These are phyloP conservation scores for Oncorhynchus nerka DNA, from an alignment of 2,113 vertebrate species.

Conservation along the genomic window DNA sequence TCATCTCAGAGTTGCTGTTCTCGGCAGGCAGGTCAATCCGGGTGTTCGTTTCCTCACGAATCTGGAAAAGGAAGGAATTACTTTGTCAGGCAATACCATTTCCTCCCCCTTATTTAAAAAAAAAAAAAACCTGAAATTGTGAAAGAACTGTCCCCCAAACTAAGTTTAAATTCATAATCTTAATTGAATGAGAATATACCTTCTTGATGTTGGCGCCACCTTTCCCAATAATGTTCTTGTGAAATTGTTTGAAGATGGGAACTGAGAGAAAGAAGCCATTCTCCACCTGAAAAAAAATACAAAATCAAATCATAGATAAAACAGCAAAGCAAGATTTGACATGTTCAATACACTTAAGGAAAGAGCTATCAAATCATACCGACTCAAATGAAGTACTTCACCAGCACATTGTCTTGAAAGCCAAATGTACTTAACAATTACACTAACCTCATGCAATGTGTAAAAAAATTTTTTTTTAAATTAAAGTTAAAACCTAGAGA, in stretches of 20 bases:
- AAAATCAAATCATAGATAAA: neutral
- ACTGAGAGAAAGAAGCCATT: slow-evolving; percentile 95
- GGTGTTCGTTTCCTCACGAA: slow-evolving; percentile 97
- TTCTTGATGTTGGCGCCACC: slow-evolving; percentile 98
- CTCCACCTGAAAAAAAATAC: slow-evolving; percentile 80
- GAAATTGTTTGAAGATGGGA: slow-evolving; percentile 98
- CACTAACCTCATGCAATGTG: too few species aligned
- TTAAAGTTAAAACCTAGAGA: neutral
- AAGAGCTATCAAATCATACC: neutral
- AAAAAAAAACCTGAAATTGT: neutral
- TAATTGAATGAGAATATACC: slow-evolving; percentile 62
- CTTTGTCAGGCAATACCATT: neutral
- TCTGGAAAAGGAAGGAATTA: slow-evolving; percentile 66
- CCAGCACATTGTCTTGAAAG: too few species aligned
- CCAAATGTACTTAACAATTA: too few species aligned
- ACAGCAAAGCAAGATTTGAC: neutral
- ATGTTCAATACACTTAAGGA: too few species aligned
- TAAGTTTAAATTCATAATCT: neutral
- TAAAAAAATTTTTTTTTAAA: too few species aligned
- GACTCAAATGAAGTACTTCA: too few species aligned
- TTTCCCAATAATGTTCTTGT: slow-evolving; percentile 99
- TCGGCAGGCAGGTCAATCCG: slow-evolving; percentile 98
- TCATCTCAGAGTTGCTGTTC: slow-evolving; percentile 98
- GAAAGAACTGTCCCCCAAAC: neutral
- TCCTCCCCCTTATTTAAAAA: too few species aligned